Conservation (phyloP, 1,140 invertebrate species). For the Caenorhabditis remanei region DNA sequence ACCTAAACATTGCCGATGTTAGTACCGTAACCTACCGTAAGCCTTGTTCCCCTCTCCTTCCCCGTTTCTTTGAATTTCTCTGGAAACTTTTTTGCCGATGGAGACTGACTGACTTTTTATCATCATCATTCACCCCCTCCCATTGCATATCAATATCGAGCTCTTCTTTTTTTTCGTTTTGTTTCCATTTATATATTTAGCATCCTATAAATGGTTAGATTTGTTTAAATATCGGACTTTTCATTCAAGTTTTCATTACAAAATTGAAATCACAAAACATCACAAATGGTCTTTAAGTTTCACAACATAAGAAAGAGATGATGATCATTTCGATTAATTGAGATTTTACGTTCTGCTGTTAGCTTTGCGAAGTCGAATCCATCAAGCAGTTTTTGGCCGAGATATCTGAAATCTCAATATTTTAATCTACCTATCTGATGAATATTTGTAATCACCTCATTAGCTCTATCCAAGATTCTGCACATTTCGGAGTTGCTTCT, state of each 20-base stretch:
- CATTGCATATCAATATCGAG: neutral
- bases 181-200: slow-evolving; percentile 47
- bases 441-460: slow-evolving; percentile 58
- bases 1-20: slow-evolving; percentile 45
- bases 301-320: slow-evolving; percentile 66
- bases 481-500: slow-evolving; percentile 61
- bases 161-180: neutral
- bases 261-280: slow-evolving; percentile 12
- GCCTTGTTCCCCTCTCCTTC: neutral
- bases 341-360: slow-evolving; percentile 56
- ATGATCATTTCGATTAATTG: slow-evolving; percentile 69
- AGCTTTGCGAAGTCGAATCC: slow-evolving; percentile 68
- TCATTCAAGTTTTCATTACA: neutral
- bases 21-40: slow-evolving; percentile 50
- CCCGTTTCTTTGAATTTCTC: neutral
- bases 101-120: slow-evolving; percentile 30
- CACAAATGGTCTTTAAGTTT: neutral
- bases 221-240: neutral
- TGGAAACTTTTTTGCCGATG: slow-evolving; percentile 12
- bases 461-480: slow-evolving; percentile 68
- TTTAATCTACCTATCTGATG: neutral
- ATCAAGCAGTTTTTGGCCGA: slow-evolving; percentile 67
- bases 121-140: neutral
- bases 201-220: slow-evolving; percentile 51
- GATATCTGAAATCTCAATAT: slow-evolving; percentile 45